Evolutionary conservation across 1,140 invertebrate species (phyloP), one percentile per base, ranked within the genome.

Genomic region (Charaxes varanes): DNA sequence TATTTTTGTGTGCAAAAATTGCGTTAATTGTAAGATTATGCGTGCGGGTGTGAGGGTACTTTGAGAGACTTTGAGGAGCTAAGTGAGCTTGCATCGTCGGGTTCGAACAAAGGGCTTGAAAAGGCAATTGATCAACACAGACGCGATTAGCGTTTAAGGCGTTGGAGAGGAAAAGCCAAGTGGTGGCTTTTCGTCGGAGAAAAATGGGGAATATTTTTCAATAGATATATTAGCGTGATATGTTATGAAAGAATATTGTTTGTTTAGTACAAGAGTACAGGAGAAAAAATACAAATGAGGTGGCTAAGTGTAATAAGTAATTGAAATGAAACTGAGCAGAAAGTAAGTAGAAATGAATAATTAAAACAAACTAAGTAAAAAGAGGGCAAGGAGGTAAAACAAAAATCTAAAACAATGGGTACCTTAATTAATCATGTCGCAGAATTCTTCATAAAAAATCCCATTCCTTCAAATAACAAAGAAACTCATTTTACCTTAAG

Each of bases 61-160:
- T 63, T 58, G 51, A 60, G 61, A 62, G 68, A 67, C 56, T 68
- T 71, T 62, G 51, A n/a, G n/a, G n/a, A 60, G 53, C 53, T 30
- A 68, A 79, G 70, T 65, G 58, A 63, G 63, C 62, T 49, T 69
- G 66, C 65, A 63, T 51, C 62, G 71, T 58, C 72, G 59, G 48
- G 43, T 54, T 56, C 28, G 53, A 65, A 80, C 76, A 80, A 80
- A 55, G 62, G 49, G 38, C 65, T 61, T 63, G 61, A 64, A 78
- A 76, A 62, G 69, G 69, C 67, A 73, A 78, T 76, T 66, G 68
- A 69, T 77, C 69, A 73, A 72, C 62, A 68, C 59, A 73, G 42
- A 63, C 61, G 53, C 57, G 64, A 71, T 73, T 66, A 78, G 68
- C 66, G 59, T 59, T 67, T 58, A 61, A 64, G 57, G 63, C 60